Evolutionary conservation across 2,797 vertebrate genomes (phyloP).

Genomic region (Clamator glandarius): DNA sequence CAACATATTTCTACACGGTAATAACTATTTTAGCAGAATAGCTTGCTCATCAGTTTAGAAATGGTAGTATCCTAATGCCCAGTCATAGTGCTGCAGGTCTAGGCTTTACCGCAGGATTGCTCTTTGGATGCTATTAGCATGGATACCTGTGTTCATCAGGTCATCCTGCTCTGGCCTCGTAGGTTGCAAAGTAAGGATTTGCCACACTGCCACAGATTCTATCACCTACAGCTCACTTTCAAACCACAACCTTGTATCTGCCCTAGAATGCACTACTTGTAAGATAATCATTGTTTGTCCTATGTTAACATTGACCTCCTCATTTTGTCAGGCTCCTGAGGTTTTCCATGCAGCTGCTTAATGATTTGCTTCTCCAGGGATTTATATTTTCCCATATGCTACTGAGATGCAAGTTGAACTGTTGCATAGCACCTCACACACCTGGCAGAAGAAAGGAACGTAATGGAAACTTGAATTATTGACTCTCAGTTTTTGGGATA

Average conservation of each 20-base stretch:
- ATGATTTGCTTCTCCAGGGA: slow-evolving; percentile 17
- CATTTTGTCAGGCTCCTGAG: not conserved
- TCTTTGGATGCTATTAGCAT: accelerated
- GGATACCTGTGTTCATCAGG: not conserved
- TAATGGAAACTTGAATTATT: not conserved
- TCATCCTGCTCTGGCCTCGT: not conserved
- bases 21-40: not conserved
- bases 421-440: not conserved
- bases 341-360: slow-evolving; percentile 39
- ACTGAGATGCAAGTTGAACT: slow-evolving; percentile 15
- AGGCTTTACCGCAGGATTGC: not conserved
- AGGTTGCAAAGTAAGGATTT: not conserved
- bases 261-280: not conserved
- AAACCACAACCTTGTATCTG: not conserved
- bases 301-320: not conserved
- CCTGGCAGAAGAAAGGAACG: slow-evolving; percentile 1
- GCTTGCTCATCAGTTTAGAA: not conserved
- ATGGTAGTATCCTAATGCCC: not conserved
- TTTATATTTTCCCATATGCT: slow-evolving; percentile 22
- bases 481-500: not conserved
- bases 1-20: not conserved
- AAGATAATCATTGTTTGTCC: not conserved
- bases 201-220: not conserved
- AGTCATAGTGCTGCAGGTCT: not conserved
- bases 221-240: not conserved